Base-by-base conservation (phyloP, 2,113 vertebrate species). In the Campylorhamphus procurvoides region DNA sequence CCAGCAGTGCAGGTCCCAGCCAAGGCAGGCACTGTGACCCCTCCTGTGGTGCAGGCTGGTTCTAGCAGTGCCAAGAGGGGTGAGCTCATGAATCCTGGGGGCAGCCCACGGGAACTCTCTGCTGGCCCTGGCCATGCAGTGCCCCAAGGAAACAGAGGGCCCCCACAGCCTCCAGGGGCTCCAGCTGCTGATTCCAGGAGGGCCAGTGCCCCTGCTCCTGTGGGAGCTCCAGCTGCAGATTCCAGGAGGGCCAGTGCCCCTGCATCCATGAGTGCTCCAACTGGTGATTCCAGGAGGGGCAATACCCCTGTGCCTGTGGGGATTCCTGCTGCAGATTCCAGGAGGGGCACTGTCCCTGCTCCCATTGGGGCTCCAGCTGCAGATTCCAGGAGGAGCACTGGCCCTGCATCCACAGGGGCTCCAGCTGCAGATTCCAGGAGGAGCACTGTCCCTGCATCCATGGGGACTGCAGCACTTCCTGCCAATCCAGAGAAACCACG, bases 401-500 rank as follows among this genome's bases (percentile, higher is more conserved):
- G 18, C 23, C 40, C 71, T 85, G 50, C n/a, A 29, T 4, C 83
- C 13, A 13, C 4, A 0, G 56, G 67, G 22, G 10, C 31, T 56
- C 31, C 53, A 33, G 55, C 18, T 56, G 31, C 16, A 5, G 83
- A 91, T 60, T 23, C 53, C 22, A 73, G 23, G 40, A 81, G 89
- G 8, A 35, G 49, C 24, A 18, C 63, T 5, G 24, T 39, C 18
- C 19, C 80, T 1, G 15, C 24, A 2, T 33, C 59, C 1, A 2
- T 18, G 16, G 95, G 47, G 25, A 49, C 94, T 29, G 35, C 92
- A 2, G 89, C 56, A 1, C 83, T 63, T 46, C 59, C 94, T 4
- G n/a, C 56, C 7, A 9, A 35, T 5, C 49, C 64, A 14, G 97
- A 98, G 28, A 92, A 89, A 12, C 98, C 84, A 0, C 96, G 96